A percentile compares a stretch with the other conserved stretches of the same genome.
Evolutionary conservation across 2,888 invertebrate species (phyloP).

Genomic region (Stomorhina lunata): DNA sequence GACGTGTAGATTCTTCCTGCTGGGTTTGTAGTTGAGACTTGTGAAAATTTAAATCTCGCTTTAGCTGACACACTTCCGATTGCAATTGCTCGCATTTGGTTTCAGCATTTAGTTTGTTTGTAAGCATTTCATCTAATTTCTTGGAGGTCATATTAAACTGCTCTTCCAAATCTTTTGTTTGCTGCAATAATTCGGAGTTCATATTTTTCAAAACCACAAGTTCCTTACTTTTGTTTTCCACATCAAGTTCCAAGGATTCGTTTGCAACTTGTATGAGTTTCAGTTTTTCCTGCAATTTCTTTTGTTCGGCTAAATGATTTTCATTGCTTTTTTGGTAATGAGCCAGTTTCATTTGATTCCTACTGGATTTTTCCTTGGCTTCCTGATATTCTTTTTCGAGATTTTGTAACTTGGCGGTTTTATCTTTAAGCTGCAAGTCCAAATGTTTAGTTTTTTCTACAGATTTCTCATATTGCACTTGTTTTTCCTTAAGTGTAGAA

Average conservation of each 20-base stretch:
- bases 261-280: slow-evolving; percentile 30
- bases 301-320: slow-evolving; percentile 13
- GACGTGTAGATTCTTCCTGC: slow-evolving; percentile 43
- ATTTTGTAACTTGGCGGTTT: slow-evolving; percentile 19
- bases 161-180: slow-evolving; percentile 25
- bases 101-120: slow-evolving; percentile 55
- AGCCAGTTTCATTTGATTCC: slow-evolving; percentile 20
- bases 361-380: slow-evolving; percentile 35
- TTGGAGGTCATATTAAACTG: slow-evolving; percentile 46
- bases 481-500: slow-evolving; percentile 9
- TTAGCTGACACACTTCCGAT: slow-evolving; percentile 55
- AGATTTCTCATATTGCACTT: slow-evolving; percentile 21
- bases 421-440: slow-evolving; percentile 46
- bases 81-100: slow-evolving; percentile 56
- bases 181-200: slow-evolving; percentile 34
- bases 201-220: slow-evolving; percentile 26
- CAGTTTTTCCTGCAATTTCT: slow-evolving; percentile 47
- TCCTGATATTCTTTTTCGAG: slow-evolving; percentile 46
- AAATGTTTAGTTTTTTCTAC: slow-evolving; percentile 33
- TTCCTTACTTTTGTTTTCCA: slow-evolving; percentile 45
- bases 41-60: slow-evolving; percentile 51
- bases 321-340: slow-evolving; percentile 24
- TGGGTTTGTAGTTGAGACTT: slow-evolving; percentile 59
- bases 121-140: slow-evolving; percentile 56
- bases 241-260: slow-evolving; percentile 48